Evolutionary conservation across 2,888 invertebrate genomes (phyloP).

Genomic region (Nipponacmea schrenckii): DNA sequence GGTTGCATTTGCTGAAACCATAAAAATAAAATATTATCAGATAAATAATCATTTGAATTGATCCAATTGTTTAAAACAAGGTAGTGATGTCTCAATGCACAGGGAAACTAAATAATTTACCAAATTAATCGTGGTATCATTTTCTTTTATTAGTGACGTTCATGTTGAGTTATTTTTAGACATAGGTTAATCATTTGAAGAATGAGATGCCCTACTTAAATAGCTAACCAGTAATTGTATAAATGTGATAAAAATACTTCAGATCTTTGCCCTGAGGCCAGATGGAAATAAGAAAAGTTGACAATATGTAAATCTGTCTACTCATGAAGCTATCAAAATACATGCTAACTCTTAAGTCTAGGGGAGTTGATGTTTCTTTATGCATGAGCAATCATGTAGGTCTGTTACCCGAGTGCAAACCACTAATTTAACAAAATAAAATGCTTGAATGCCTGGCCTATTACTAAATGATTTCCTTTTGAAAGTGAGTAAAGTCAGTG

Average conservation of each 20-base stretch:
- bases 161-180: too few species aligned
- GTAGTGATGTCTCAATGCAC: not conserved
- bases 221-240: not conserved
- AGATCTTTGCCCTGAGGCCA: too few species aligned
- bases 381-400: not conserved
- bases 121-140: too few species aligned
- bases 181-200: not conserved
- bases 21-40: not conserved
- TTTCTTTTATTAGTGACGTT: too few species aligned
- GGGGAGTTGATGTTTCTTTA: not conserved
- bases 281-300: too few species aligned
- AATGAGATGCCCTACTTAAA: not conserved
- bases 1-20: constrained; percentile 50
- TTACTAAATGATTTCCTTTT: not conserved
- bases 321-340: too few species aligned
- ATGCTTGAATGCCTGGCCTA: not conserved
- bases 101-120: too few species aligned
- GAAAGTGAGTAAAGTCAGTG: too few species aligned
- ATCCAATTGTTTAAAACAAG: constrained; percentile 6
- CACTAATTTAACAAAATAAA: not conserved
- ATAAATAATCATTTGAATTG: constrained; percentile 10
- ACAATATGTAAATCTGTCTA: too few species aligned
- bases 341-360: too few species aligned
- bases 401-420: not conserved
- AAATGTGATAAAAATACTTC: constrained; percentile 3